Evolutionary conservation across 2,113 vertebrate genomes (phyloP).

Genomic region (Actinemys pallida): DNA sequence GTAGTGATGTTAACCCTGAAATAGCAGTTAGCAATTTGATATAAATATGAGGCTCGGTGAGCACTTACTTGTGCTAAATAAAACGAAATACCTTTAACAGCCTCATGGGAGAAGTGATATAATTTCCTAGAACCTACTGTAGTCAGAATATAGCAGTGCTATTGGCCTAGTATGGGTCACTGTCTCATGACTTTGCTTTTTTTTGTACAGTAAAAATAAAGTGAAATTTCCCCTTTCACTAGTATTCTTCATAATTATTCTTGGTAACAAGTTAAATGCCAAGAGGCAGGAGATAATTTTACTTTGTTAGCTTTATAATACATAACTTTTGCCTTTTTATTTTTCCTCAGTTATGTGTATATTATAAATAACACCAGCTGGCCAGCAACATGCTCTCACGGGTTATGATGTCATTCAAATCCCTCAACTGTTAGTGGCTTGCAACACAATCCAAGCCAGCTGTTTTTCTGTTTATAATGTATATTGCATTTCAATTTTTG

Average conservation of each 20-base stretch:
- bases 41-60: constrained; percentile 32
- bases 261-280: constrained; percentile 6
- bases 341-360: constrained; percentile 75
- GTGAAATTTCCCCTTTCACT: background rate
- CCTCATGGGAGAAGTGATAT: constrained; percentile 26
- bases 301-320: constrained; percentile 53
- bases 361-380: constrained; percentile 84
- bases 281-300: constrained; percentile 28
- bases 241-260: background rate
- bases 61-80: constrained; percentile 10
- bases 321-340: constrained; percentile 62
- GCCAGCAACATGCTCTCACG: constrained; percentile 79
- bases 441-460: constrained; percentile 79
- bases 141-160: background rate
- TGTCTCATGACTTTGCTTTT: constrained; percentile 13
- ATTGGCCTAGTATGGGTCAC: constrained; percentile 7
- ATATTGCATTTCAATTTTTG: constrained; percentile 75
- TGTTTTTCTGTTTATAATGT: constrained; percentile 84
- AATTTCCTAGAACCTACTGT: constrained; percentile 67
- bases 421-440: constrained; percentile 78
- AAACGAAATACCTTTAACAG: constrained; percentile 36
- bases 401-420: constrained; percentile 85
- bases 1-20: constrained; percentile 74
- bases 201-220: constrained; percentile 36
- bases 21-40: background rate